A percentile compares a stretch with the other conserved stretches of the same genome.
phyloP scores from a whole-genome alignment of 1,140 invertebrate species.

The Dreissena polymorpha region DNA sequence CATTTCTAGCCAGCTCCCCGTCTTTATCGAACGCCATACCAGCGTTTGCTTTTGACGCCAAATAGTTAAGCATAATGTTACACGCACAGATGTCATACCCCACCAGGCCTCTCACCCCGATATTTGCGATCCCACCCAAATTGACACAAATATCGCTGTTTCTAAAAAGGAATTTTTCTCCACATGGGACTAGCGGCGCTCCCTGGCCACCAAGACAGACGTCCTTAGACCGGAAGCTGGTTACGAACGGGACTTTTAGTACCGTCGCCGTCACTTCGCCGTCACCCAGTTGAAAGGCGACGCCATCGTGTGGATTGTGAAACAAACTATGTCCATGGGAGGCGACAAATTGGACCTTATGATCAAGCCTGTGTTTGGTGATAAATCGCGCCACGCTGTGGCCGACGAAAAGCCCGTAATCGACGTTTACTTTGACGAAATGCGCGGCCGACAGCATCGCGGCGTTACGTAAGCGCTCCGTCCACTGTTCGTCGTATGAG shows the following conservation, averaged over 20 bases:
- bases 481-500: constrained; percentile 65
- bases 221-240: constrained; percentile 74
- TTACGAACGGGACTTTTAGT: constrained; percentile 66
- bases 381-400: constrained; percentile 65
- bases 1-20: constrained; percentile 66
- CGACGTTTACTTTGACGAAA: constrained; percentile 69
- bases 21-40: constrained; percentile 65
- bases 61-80: constrained; percentile 73
- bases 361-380: constrained; percentile 45
- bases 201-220: constrained; percentile 76
- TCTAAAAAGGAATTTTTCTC: constrained; percentile 71
- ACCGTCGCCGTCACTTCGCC: constrained; percentile 71
- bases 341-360: constrained; percentile 67
- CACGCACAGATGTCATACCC: constrained; percentile 73
- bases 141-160: constrained; percentile 73
- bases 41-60: constrained; percentile 61
- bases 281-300: constrained; percentile 75
- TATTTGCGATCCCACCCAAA: constrained; percentile 77
- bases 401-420: constrained; percentile 73
- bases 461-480: constrained; percentile 61
- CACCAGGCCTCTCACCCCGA: constrained; percentile 62
- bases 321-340: constrained; percentile 77
- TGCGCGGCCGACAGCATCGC: constrained; percentile 61
- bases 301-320: constrained; percentile 70
- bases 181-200: constrained; percentile 74